Evolutionary conservation across 1,140 invertebrate genomes (phyloP).

Genomic region (Tetramorium simillimum): DNA sequence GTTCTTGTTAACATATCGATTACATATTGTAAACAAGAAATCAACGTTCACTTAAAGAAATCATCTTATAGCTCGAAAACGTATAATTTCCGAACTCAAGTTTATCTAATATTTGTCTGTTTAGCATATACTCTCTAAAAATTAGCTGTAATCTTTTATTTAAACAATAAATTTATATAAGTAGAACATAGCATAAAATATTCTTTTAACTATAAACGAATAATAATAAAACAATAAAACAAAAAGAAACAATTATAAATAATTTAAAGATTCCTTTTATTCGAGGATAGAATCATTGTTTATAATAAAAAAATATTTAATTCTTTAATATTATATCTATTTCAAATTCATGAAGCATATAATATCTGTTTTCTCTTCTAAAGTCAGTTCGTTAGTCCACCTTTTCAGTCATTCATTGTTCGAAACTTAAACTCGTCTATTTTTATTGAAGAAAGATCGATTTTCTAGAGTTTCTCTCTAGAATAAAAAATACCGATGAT

Average conservation of each 20-base stretch:
- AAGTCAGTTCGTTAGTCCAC: not conserved
- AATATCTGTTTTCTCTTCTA: not conserved
- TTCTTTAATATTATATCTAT: slow-evolving; percentile 3
- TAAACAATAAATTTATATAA: not conserved
- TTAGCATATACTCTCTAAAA: not conserved
- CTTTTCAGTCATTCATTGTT: not conserved
- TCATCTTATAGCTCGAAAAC: not conserved
- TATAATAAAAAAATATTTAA: not conserved
- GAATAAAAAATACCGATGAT: not conserved
- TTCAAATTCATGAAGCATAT: not conserved
- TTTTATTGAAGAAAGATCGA: not conserved
- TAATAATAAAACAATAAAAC: not conserved
- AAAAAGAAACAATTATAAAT: not conserved
- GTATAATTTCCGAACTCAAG: not conserved
- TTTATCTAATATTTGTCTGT: not conserved
- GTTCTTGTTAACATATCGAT: not conserved
- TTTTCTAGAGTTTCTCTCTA: not conserved
- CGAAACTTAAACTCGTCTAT: not conserved
- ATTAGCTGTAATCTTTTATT: not conserved
- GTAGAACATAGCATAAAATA: not conserved
- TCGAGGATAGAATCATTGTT: not conserved
- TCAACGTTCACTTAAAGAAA: not conserved
- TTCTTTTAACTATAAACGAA: not conserved
- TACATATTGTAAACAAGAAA: not conserved
- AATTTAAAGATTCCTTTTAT: not conserved